Base-by-base conservation (phyloP, 2,797 vertebrate genomes). In the Leucoraja ocellata region DNA sequence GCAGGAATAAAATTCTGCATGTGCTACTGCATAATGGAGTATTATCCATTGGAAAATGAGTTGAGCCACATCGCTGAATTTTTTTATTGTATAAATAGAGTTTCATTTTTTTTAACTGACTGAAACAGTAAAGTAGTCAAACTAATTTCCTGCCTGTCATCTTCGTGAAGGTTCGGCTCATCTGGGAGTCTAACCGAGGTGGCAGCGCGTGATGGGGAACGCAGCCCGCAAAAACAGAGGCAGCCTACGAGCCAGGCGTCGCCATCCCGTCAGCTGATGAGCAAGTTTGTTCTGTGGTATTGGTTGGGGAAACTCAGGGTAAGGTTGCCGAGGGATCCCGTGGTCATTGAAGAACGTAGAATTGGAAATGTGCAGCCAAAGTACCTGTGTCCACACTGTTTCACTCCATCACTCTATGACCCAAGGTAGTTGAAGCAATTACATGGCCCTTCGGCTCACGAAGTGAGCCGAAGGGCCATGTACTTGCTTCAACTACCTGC, bases 61-160 rank as follows among this genome's bases (percentile, higher is more conserved):
- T 39, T 8, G 16, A 63, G 61, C 61, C 7, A 18, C n/a, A 65
- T 88, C 32, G 36, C n/a, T 88, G 61, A 36, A 5, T 68, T 68
- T 36, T 88, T 88, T 68, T 86, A 39, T 68, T 4, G 21, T 36
- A 88, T 21, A 88, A 88, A 88, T 86, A 86, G 36, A 68, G 61
- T 68, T 88, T 65, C 84, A 36, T 36, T 88, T 88, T 54, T 36
- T 54, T 36, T 68, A 86, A 86, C 83, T 86, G 83, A 36, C 84
- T 68, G 63, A 88, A 88, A 88, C n/a, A 21, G 84, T 32, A 68
- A 88, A 88, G 32, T 21, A 88, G 32, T 65, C 68, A n/a, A 88
- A 88, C 84, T 65, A 65, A 88, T 88, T 88, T 88, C 84, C n/a
- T 88, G 63, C 63, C 63, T 88, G 84, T 32, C 84, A 88, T 36